Base-by-base conservation (phyloP, 2,797 vertebrate genomes). In the Capromys pilorides region DNA sequence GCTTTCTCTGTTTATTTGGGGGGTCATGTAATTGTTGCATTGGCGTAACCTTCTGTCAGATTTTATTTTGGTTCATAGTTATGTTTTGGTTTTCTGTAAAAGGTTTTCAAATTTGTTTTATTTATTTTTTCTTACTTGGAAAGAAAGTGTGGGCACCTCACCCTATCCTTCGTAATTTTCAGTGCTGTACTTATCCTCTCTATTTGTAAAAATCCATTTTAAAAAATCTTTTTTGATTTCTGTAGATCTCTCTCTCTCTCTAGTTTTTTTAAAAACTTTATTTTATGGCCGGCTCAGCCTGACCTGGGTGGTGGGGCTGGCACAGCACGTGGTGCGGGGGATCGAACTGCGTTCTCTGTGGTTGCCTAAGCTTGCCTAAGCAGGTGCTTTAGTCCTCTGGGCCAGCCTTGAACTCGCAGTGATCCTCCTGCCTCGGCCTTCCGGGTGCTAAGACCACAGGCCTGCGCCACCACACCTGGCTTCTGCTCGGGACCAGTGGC, bases 61-160 rank as follows among this genome's bases (percentile, higher is more conserved):
- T 71, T 90, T 93, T 84, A 83, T 93, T 93, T 78, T 78, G 79
- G 57, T 66, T 83, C 36, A 51, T 90, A 54, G 66, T 91, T 93
- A 79, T 33, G 71, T 78, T 13, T 45, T 57, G 41, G 45, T 31
- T 90, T 90, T 73, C 13, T 77, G 51, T 61, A 84, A 77, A n/a
- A 18, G 16, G 28, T 90, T 87, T 87, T 31, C 22, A 9, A 81
- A 36, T 49, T 82, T 82, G 26, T 51, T n/a, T n/a, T n/a, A n/a
- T 82, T 69, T 31, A 26, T 89, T 86, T 93, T 69, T 93, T 67
- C 57, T 91, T 88, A 54, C 31, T 86, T 22, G 11, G 81, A 84
- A 66, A 84, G 61, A 49, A 57, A 69, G 78, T 71, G 16, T 90
- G 41, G 11, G 7, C 62, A 21, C 69, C 77, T 86, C 26, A 51